A percentile compares a stretch with the other conserved stretches of the same genome.
phyloP scores from a whole-genome alignment of 1,140 invertebrate genomes.

The Delia radicum region DNA sequence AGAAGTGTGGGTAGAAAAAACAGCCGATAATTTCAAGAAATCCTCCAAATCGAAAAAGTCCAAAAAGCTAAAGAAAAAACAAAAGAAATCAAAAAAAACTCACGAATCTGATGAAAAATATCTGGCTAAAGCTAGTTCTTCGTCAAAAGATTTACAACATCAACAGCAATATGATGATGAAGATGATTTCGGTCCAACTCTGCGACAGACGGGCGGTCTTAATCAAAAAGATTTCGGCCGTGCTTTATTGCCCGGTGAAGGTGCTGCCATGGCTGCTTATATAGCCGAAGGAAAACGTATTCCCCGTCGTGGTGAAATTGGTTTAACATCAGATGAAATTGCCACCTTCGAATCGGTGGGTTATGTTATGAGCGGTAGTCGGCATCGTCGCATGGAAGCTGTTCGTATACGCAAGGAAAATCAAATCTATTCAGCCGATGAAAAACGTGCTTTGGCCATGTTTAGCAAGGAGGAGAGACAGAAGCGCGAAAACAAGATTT shows the following conservation, averaged over 20 bases:
- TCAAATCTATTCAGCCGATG: constrained; percentile 99
- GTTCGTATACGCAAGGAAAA: constrained; percentile 99
- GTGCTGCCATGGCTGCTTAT: constrained; percentile 96
- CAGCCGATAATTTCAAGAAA: constrained; percentile 34
- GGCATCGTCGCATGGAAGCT: constrained; percentile 99
- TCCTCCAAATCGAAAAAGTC: constrained; percentile 56
- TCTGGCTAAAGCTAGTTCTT: constrained; percentile 31
- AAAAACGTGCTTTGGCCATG: constrained; percentile 95
- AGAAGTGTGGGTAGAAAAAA: constrained; percentile 49
- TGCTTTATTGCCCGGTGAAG: constrained; percentile 91
- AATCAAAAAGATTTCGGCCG: constrained; percentile 83
- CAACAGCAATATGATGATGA: constrained; percentile 58
- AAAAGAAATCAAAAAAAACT: constrained; percentile 64
- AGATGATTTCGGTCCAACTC: constrained; percentile 70
- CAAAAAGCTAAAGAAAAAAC: constrained; percentile 56
- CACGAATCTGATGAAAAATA: constrained; percentile 52
- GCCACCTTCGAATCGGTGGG: constrained; percentile 91
- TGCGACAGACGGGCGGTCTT: constrained; percentile 70
- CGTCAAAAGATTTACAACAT: constrained; percentile 1
- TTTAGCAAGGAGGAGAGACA: constrained; percentile 97
- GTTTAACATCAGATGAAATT: constrained; percentile 95
- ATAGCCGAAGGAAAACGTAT: constrained; percentile 98
- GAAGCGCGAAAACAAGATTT: constrained; percentile 93
- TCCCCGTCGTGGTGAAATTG: constrained; percentile 97
- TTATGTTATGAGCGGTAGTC: constrained; percentile 97